Percentiles rank a stretch among this genome's conserved stretches.
Evolutionary conservation across 2,888 invertebrate species (phyloP).

Genomic region (Gymnoscelis rufifasciata): DNA sequence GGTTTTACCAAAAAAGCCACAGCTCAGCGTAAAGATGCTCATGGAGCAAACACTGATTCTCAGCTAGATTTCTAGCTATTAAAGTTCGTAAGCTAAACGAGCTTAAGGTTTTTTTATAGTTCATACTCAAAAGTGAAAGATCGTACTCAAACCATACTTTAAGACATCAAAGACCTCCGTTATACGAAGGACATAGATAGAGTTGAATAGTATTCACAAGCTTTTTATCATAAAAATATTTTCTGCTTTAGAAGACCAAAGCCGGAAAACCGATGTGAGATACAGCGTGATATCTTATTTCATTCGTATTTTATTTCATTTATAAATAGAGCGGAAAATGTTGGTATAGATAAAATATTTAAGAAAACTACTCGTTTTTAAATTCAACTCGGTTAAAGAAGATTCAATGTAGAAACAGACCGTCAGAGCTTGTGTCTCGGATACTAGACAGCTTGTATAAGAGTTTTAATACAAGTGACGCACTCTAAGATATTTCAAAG

Average conservation of each 20-base stretch:
- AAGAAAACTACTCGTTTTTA: background rate
- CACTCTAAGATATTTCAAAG: too few relatives aligned
- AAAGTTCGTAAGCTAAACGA: background rate
- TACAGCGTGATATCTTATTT: background rate
- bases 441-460: too few relatives aligned
- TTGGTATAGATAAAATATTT: background rate
- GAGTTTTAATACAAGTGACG: too few relatives aligned
- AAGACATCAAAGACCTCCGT: conserved; percentile 56
- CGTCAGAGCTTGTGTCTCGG: too few relatives aligned
- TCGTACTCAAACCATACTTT: background rate
- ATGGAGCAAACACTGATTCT: too few relatives aligned
- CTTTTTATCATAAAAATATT: conserved; percentile 53
- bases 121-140: background rate
- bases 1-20: too few relatives aligned
- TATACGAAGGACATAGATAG: conserved; percentile 68
- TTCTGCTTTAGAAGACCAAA: conserved; percentile 31
- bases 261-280: conserved; percentile 2
- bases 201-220: conserved; percentile 64
- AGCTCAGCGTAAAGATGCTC: too few relatives aligned
- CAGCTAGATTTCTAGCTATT: too few relatives aligned
- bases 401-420: too few relatives aligned
- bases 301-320: background rate
- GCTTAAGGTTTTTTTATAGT: too few relatives aligned
- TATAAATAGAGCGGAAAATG: background rate
- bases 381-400: too few relatives aligned